These are phyloP conservation scores for Holotrichia oblita DNA, from an alignment of 1,140 invertebrate genomes.

Conservation along the genomic window DNA sequence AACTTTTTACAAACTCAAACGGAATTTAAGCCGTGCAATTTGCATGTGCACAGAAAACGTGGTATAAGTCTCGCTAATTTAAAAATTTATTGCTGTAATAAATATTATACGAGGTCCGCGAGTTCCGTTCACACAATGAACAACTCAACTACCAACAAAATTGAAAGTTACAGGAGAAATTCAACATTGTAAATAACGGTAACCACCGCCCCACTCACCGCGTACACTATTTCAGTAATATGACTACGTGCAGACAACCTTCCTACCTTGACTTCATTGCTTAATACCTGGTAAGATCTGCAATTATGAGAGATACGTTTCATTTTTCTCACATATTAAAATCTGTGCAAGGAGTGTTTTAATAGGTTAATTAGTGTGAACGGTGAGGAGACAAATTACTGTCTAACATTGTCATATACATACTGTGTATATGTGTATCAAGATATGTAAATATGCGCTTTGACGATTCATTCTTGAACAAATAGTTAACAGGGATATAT, in stretches of 20 bases:
- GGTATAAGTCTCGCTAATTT: not conserved
- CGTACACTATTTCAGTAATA: not conserved
- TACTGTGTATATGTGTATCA: no score
- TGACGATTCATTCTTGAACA: no score
- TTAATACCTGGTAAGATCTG: conserved; percentile 14
- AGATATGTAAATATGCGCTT: no score
- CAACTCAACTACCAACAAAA: not conserved
- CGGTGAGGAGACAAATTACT: not conserved
- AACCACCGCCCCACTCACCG: not conserved
- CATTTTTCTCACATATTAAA: not conserved
- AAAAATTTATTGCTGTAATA: conserved; percentile 5
- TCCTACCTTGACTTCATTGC: conserved; percentile 36
- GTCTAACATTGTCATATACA: no score
- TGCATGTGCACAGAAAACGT: not conserved
- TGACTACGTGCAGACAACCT: not conserved
- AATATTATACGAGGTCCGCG: not conserved
- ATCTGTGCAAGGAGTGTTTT: not conserved
- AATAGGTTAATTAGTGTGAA: not conserved
- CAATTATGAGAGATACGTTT: not conserved
- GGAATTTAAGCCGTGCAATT: conserved; percentile 20
- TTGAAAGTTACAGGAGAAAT: conserved; percentile 36
- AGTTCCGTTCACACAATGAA: not conserved
- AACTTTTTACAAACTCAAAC: no score
- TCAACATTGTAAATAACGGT: conserved; percentile 15
- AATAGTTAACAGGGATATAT: no score